A percentile compares a stretch with the other conserved stretches of the same genome.
These are phyloP conservation scores for Coturnix japonica DNA, from an alignment of 2,113 vertebrate genomes.

Conservation along the genomic window DNA sequence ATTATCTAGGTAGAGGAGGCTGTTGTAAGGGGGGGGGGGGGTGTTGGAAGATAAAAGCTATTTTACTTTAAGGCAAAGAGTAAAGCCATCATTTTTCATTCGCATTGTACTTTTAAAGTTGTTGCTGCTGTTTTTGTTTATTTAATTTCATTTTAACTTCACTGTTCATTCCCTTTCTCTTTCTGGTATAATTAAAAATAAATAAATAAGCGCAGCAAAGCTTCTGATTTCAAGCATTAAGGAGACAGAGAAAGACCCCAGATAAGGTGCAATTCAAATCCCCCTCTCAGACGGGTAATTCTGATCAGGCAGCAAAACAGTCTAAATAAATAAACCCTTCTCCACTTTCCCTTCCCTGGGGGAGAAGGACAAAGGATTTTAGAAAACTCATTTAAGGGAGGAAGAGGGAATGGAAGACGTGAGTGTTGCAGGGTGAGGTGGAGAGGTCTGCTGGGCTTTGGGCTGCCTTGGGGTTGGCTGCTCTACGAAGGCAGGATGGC, in stretches of 20 bases:
- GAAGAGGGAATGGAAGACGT: constrained; percentile 11
- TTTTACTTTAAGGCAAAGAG: constrained; percentile 85
- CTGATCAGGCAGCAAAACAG: constrained; percentile 50
- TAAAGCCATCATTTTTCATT: constrained; percentile 75
- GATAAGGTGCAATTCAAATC: constrained; percentile 72
- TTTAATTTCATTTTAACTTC: constrained; percentile 70
- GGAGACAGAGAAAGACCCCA: constrained; percentile 42
- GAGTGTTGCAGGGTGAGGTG: background rate
- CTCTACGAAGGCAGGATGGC: background rate
- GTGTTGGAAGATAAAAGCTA: constrained; percentile 76
- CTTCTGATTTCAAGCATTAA: constrained; percentile 66
- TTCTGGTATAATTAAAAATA: constrained; percentile 72
- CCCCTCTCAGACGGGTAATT: constrained; percentile 47
- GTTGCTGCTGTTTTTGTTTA: background rate
- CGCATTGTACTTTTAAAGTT: constrained; percentile 74
- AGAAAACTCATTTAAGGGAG: constrained; percentile 49
- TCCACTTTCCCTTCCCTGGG: background rate
- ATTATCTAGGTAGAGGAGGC: constrained; percentile 89
- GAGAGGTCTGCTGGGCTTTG: background rate
- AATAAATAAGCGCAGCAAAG: constrained; percentile 59
- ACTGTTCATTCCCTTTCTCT: constrained; percentile 52
- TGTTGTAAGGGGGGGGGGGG: constrained; percentile 72
- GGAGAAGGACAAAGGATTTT: background rate
- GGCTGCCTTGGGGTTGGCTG: background rate
- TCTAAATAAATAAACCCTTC: constrained; percentile 61